Evolutionary conservation across 2,888 invertebrate genomes (phyloP).

Genomic region (Acanthosepion esculentum): DNA sequence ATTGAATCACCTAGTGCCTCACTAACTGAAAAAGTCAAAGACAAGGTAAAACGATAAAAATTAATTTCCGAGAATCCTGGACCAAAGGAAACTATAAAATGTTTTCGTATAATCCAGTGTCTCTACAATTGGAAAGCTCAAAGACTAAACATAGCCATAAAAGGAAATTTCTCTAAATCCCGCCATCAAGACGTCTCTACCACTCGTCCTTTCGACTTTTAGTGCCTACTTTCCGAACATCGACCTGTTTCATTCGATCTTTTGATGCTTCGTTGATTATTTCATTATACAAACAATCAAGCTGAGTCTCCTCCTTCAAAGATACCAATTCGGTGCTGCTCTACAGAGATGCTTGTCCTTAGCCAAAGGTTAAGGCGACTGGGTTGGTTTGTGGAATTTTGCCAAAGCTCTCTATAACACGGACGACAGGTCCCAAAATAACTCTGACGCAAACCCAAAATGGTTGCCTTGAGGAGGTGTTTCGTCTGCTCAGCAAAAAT

Average conservation of each 20-base stretch:
- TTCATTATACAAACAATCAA: background rate
- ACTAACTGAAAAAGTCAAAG: too few relatives aligned
- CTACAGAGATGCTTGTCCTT: constrained; percentile 14
- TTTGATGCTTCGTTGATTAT: background rate
- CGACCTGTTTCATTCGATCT: background rate
- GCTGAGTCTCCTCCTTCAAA: background rate
- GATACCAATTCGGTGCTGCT: background rate
- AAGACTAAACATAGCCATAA: background rate
- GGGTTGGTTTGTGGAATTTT: background rate
- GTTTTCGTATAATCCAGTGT: background rate
- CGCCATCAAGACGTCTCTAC: background rate
- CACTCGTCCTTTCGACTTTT: background rate
- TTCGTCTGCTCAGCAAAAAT: background rate
- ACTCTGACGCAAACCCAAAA: background rate
- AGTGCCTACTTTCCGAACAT: background rate
- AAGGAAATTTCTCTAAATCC: background rate
- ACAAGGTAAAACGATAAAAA: background rate
- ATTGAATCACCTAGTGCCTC: too few relatives aligned
- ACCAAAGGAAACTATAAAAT: background rate
- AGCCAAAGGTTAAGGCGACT: background rate
- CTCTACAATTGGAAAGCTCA: background rate
- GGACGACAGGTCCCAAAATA: background rate
- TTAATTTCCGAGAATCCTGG: background rate
- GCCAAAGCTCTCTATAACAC: background rate
- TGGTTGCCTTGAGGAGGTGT: constrained; percentile 33